Evolutionary conservation across 2,113 vertebrate genomes (phyloP), one percentile per base, ranked within the genome.

Genomic region (Lipophrys pholis): DNA sequence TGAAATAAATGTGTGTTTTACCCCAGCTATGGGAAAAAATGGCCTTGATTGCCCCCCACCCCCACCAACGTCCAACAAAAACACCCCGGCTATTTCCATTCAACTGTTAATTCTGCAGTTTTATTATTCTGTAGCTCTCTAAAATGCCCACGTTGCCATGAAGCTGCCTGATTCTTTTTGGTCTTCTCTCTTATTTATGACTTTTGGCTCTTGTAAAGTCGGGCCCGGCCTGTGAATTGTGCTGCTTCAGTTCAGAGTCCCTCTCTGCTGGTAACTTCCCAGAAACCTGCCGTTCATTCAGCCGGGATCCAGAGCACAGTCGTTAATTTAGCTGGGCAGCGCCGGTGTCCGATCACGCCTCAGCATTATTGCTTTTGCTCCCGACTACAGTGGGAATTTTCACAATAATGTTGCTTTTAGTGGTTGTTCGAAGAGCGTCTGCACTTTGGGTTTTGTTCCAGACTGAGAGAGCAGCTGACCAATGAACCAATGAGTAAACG

Each of bases 271-370:
- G 17, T 10, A 52, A n/a, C 43, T 63, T 36, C 42, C 46, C 42
- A 38, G 48, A 10, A 38, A 10, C 72, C 66, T 35, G 35, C 59
- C 58, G 69, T 35, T 73, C 36, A 57, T 59, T 78, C 71, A 69
- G 75, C 55, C 41, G 35, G 36, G 63, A 56, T 62, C 46, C 46
- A 61, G 59, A 71, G 57, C 56, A 38, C 42, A 51, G 46, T 64
- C 41, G 42, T 46, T 12, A 54, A 38, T 21, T 80, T 60, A 66
- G 60, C 61, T 53, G n/a, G 52, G 70, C 69, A 67, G 36, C 80
- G 38, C 51, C 6, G 6, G 36, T 36, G 7, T 36, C 43, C 6
- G 51, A 50, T 76, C 74, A 54, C 71, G 51, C 70, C 45, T 68
- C 48, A n/a, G 17, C 14, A 63, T 40, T 30, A 39, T 51, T 59